Evolutionary conservation across 2,113 vertebrate genomes (phyloP), one percentile per base, ranked within the genome.

Genomic region (Pteropus alecto): DNA sequence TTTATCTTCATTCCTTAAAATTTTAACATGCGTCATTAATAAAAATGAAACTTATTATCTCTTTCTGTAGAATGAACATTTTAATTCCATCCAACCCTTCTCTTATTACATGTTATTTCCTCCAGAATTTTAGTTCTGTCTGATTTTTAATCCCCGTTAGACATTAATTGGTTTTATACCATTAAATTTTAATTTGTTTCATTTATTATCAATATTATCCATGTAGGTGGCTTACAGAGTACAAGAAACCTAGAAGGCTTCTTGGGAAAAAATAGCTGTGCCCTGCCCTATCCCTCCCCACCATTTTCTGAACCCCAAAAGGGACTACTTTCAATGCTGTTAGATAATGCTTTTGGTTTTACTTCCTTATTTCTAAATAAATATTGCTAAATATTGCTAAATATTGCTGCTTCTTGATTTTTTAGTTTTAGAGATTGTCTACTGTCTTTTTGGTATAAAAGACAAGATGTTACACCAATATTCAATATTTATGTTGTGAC

Each of bases 111-210:
- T 51, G 18, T 70, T 85, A 67, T 85, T 89, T 92, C 10, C 21
- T 8, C 56, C 22, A 77, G 2, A 28, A 79, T 88, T 94, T 93
- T 82, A 87, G 15, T 94, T 93, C 38, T 88, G 14, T 35, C 63
- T 88, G 81, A 38, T 91, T 81, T 87, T 92, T 94, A 82, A 95
- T 94, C 18, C n/a, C 30, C 22, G 60, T 73, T 86, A 88, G 11
- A 61, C 24, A 86, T 65, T 94, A 95, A 71, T 78, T 94, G 30
- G 46, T 41, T 94, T 89, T 84, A 8, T 87, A 67, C 28, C 35
- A 95, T 77, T 90, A 33, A 22, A 74, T 87, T 96, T 90, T 82
- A 73, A 94, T 94, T 94, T 65, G 5, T 74, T 73, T 93, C 21
- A 93, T 71, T 71, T 94, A 1, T 43, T 54, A 87, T 84, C 48